A percentile compares a stretch with the other conserved stretches of the same genome.
Evolutionary conservation across 2,888 invertebrate genomes (phyloP).

Genomic region (Eristalis pertinax): DNA sequence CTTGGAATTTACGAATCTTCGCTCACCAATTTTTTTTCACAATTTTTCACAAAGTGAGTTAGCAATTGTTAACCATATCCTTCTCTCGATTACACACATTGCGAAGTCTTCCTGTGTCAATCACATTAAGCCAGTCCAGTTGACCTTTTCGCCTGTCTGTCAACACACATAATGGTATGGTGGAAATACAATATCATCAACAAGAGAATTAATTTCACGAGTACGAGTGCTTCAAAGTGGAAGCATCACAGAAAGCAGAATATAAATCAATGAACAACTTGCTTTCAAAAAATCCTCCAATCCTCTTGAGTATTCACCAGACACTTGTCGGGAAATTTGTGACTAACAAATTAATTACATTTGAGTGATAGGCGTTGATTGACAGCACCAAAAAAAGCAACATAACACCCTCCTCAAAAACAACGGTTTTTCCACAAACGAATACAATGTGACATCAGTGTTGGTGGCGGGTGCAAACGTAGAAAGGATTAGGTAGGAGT

Average conservation of each 20-base stretch:
- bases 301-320: conserved; percentile 19
- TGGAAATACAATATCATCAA: neutral
- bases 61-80: neutral
- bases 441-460: conserved; percentile 14
- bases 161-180: neutral
- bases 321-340: neutral
- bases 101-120: neutral
- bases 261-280: neutral
- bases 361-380: conserved; percentile 67
- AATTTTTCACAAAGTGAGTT: neutral
- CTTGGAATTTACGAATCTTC: no score
- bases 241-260: neutral
- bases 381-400: conserved; percentile 29
- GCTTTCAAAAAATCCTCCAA: neutral
- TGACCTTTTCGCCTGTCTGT: neutral
- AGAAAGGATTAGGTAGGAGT: conserved; percentile 59
- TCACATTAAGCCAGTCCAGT: neutral
- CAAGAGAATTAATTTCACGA: neutral
- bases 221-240: neutral
- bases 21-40: no score
- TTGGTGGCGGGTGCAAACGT: neutral
- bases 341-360: conserved; percentile 69
- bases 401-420: conserved; percentile 46
- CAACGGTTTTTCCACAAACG: conserved; percentile 16
- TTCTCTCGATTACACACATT: neutral